Base-by-base conservation (phyloP, 2,113 vertebrate species). In the Mugil cephalus region DNA sequence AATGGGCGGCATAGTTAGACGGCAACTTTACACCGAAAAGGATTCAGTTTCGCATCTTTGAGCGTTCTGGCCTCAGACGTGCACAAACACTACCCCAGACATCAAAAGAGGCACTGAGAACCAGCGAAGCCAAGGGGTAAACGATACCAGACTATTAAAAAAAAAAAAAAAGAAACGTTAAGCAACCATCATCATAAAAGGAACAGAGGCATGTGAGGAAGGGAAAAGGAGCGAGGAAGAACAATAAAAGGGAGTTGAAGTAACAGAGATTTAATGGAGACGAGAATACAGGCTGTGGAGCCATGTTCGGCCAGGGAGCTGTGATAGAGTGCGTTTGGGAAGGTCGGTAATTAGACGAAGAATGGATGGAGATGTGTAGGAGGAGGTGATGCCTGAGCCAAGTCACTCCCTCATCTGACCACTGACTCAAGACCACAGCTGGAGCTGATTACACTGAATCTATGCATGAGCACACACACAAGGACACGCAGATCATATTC, bases 341-440 rank as follows among this genome's bases (percentile, higher is more conserved):
- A 62, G 71, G 53, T 65, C 43, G 51, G 76, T 80, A 86, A 92
- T 90, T 88, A 89, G 59, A 91, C 85, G 86, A 93, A 86, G 86
- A 90, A 88, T 87, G 88, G 71, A 90, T 76, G 55, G 85, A 80
- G 87, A 90, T 72, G 73, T 77, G 71, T 80, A 91, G 87, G 87
- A 87, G 88, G 76, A 19, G 79, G 64, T 14, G 24, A 71, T 43
- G 55, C 77, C 56, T 18, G 78, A 88, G 88, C 91, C 85, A 89
- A 87, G 76, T 79, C 10, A 24, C 74, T 88, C 85, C 79, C 85
- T 89, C 82, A 70, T 92, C 83, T 92, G 89, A 92, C 91, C 86
- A 79, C 73, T 79, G 90, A 90, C 89, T 91, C 85, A 86, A 92
- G 86, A 93, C 86, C 89, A 91, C 93, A 94, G 89, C 93, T 94